These are phyloP conservation scores for Rissa tridactyla DNA, from an alignment of 2,113 vertebrate genomes.

Conservation along the genomic window DNA sequence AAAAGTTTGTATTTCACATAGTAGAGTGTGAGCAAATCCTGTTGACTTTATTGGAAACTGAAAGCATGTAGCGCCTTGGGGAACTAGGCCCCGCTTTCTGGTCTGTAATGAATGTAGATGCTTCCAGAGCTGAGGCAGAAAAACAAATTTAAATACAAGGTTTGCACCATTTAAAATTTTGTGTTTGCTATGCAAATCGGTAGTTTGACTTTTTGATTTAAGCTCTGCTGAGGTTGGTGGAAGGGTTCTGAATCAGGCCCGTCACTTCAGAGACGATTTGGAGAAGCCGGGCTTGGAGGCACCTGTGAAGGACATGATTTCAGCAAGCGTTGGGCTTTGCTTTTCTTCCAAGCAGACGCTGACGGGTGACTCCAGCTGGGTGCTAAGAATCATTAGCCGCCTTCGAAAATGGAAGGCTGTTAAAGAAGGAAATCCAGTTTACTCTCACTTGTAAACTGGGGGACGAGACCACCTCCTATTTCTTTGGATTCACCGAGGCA, in stretches of 20 bases:
- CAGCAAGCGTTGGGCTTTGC: not conserved
- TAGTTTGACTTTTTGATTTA: not conserved
- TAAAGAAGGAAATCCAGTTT: not conserved
- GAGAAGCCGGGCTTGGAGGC: not conserved
- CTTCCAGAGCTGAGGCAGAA: not conserved
- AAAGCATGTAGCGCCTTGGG: not conserved
- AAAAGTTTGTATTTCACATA: not conserved
- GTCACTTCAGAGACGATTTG: not conserved
- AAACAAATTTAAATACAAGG: not conserved
- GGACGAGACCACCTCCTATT: not conserved
- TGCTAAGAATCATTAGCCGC: not conserved
- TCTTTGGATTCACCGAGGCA: rapidly evolving
- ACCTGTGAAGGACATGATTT: not conserved
- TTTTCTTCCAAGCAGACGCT: not conserved
- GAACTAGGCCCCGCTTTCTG: not conserved
- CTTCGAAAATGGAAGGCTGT: not conserved
- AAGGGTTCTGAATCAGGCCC: not conserved
- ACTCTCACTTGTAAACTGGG: not conserved
- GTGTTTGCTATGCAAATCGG: not conserved
- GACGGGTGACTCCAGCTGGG: not conserved
- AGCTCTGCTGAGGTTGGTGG: not conserved
- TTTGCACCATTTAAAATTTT: not conserved
- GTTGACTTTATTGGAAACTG: not conserved
- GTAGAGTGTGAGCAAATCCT: not conserved
- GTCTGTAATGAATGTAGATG: not conserved